phyloP scores from a whole-genome alignment of 1,140 invertebrate species.

The Drosophila orosa region DNA sequence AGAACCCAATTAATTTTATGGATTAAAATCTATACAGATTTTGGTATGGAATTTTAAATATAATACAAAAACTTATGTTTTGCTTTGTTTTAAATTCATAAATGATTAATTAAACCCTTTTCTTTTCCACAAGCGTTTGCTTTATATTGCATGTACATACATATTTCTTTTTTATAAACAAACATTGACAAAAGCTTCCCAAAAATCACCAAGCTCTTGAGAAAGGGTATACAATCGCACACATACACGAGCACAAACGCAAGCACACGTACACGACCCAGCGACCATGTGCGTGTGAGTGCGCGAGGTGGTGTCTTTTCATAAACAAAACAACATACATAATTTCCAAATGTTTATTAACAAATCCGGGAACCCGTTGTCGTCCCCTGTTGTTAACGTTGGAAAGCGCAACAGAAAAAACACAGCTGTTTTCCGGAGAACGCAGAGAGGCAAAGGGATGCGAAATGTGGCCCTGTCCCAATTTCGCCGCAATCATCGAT shows the following conservation, averaged over 20 bases:
- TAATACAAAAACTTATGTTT: no score
- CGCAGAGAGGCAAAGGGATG: slow-evolving; percentile 6
- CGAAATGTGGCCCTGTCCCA: slow-evolving; percentile 16
- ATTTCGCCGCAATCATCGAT: slow-evolving; percentile 7
- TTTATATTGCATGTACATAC: no score
- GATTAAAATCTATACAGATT: no score
- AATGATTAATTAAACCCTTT: no score
- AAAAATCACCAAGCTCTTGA: neutral
- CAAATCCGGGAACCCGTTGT: slow-evolving; percentile 2
- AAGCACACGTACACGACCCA: neutral
- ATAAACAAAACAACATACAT: slow-evolving; percentile 47
- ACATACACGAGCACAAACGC: slow-evolving; percentile 8
- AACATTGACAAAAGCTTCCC: neutral
- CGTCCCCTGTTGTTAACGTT: slow-evolving; percentile 1
- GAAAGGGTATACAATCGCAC: slow-evolving; percentile 21
- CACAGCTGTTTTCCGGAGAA: slow-evolving; percentile 6
- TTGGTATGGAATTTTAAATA: no score
- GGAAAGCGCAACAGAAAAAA: slow-evolving; percentile 12
- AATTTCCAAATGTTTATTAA: slow-evolving; percentile 26
- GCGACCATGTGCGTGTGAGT: slow-evolving; percentile 14
- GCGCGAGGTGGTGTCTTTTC: slow-evolving; percentile 14
- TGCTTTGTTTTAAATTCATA: no score
- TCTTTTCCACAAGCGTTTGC: neutral
- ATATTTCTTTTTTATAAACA: neutral
- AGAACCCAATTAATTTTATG: no score